Evolutionary conservation across 2,888 invertebrate genomes (phyloP), one percentile per base, ranked within the genome.

Genomic region (Sclerodermus sp.): DNA sequence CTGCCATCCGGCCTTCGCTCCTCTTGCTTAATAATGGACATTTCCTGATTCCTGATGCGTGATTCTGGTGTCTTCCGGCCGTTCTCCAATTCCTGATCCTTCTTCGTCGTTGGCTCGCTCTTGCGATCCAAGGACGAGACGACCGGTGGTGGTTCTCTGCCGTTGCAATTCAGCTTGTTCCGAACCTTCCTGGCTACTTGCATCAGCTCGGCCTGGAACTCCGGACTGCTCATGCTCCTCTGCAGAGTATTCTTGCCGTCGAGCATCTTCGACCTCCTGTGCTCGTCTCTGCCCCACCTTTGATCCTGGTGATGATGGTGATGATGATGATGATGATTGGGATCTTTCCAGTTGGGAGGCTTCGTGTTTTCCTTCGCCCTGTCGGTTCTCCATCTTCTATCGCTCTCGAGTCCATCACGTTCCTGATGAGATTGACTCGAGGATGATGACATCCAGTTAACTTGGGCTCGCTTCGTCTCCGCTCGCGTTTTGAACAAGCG

Each of bases 401-500:
- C 62, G 45, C 49, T 57, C 37, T 63, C 57, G 52, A 13, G 15
- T 49, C 13, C 13, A 46, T 55, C 18, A 59, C 60, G 39, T 45
- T 55, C n/a, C 32, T 6, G 42, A 43, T 14, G 14, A 3, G 46
- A 49, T 12, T 30, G 34, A 17, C 29, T 39, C 40, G 46, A 40
- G 10, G 56, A 49, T 8, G 60, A 50, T 2, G 61, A 47, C 5
- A 47, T 64, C 71, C 66, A 70, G 39, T 65, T 72, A 55, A 58
- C 60, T 51, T 64, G 70, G 1, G 69, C 66, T 67, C 84, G 84
- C 77, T 85, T 86, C 53, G 87, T 85, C 80, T 89, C 88, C 43
- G 86, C 87, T 71, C 87, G 84, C 42, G 88, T 89, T 79, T 87
- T 89, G 75, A 90, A 91, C 31, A 90, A 81, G 42, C 89, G 83